Evolutionary conservation across 2,113 vertebrate genomes (phyloP).

Genomic region (Sceloporus undulatus): DNA sequence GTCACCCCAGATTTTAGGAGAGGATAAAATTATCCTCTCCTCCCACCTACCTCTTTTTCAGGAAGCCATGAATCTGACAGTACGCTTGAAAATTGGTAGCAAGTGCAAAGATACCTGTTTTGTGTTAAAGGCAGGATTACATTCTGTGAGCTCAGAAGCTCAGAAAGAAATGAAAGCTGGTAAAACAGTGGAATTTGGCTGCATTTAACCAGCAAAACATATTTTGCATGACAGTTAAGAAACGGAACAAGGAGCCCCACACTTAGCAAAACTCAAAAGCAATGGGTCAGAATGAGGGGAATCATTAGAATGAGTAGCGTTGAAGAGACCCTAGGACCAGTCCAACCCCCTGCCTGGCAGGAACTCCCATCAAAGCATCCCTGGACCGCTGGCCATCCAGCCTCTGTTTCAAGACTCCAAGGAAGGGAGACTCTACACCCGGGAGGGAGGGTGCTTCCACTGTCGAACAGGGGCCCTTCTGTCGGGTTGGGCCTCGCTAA

Average conservation of each 20-base stretch:
- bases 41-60: not conserved
- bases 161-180: not conserved
- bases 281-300: not conserved
- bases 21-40: slow-evolving; percentile 53
- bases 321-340: no score
- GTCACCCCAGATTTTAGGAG: slow-evolving; percentile 62
- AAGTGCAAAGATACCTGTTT: not conserved
- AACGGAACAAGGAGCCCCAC: no score
- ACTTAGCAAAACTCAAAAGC: not conserved
- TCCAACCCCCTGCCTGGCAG: no score
- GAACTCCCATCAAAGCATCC: no score
- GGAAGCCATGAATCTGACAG: accelerated
- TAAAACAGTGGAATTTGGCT: not conserved
- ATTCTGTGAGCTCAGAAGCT: not conserved
- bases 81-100: not conserved
- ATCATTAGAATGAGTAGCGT: no score
- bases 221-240: not conserved
- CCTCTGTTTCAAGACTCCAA: no score
- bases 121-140: not conserved
- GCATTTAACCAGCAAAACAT: not conserved
- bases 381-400: no score
- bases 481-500: no score
- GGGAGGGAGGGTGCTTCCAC: no score
- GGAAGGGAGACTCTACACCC: no score
- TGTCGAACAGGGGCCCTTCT: no score